Base-by-base conservation (phyloP, 2,797 vertebrate species). In the Labeo calbasu region DNA sequence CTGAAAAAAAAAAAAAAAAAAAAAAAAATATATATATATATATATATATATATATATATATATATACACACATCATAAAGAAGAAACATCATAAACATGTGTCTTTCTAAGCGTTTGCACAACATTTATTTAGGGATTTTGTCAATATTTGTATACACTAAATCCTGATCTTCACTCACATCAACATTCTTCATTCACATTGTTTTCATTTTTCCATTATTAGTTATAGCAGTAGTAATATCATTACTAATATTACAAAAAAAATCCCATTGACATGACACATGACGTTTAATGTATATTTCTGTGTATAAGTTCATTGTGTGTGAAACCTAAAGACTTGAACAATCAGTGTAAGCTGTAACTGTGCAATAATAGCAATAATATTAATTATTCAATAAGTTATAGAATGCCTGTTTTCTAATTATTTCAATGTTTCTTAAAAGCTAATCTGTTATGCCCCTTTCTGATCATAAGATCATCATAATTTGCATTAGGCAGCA, bases 111-210 rank as follows among this genome's bases (percentile, higher is more conserved):
- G 75, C 55, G 17, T 82, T 75, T 82, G 55, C 21, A 65, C 11
- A 82, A 79, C 59, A 73, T 86, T 79, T 79, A 83, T 79, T 61
- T 79, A 73, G 65, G 80, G 57, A 83, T 86, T 83, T 82, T 9
- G 36, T 48, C 50, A 73, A 57, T 51, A 79, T 61, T 76, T 68
- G 69, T 69, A 69, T n/a, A n/a, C 75, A 83, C 51, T 88, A 89
- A 89, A 95, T 95, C 92, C 93, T 87, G 90, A 91, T 93, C 93
- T 94, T 94, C 94, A 94, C 92, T 19, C 65, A 36, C 10, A 66
- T 66, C 63, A 36, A 66, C 28, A 36, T 15, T 19, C 36, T 19
- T 66, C 28, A 53, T 17, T 92, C 92, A 92, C 92, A 43, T 68
- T 40, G 11, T 61, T 23, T 23, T 61, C 4, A 25, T 63, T 28